Evolutionary conservation across 1,140 invertebrate genomes (phyloP).

Genomic region (Euura saliciscinereae): DNA sequence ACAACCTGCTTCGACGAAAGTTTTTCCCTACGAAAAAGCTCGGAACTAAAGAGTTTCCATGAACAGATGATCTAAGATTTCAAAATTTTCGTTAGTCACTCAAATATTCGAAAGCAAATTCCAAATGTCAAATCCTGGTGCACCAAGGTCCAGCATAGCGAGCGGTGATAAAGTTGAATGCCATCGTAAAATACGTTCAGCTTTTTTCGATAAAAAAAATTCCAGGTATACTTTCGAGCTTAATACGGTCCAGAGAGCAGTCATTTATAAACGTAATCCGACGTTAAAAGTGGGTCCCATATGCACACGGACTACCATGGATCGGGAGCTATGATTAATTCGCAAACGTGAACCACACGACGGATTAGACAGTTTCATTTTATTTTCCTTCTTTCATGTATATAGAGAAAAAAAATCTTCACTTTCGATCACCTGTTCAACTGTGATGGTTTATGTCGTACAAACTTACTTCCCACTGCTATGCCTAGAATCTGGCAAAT

Average conservation of each 20-base stretch:
- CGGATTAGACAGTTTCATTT: neutral
- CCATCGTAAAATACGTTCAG: neutral
- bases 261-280: neutral
- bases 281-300: neutral
- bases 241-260: constrained; percentile 1
- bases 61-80: no score
- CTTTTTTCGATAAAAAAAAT: neutral
- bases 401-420: no score
- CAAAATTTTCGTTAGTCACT: no score
- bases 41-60: no score
- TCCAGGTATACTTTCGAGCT: neutral
- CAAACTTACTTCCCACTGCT: no score
- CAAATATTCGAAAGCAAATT: no score
- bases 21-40: neutral
- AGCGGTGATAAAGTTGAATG: neutral
- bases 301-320: neutral
- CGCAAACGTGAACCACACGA: neutral
- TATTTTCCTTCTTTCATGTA: neutral
- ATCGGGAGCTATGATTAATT: neutral
- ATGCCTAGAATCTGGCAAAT: no score
- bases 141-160: no score
- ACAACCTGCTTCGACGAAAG: neutral
- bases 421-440: no score
- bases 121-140: no score
- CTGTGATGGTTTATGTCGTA: no score